phyloP scores from a whole-genome alignment of 2,797 vertebrate species.

The Spinibarbus caldwelli region DNA sequence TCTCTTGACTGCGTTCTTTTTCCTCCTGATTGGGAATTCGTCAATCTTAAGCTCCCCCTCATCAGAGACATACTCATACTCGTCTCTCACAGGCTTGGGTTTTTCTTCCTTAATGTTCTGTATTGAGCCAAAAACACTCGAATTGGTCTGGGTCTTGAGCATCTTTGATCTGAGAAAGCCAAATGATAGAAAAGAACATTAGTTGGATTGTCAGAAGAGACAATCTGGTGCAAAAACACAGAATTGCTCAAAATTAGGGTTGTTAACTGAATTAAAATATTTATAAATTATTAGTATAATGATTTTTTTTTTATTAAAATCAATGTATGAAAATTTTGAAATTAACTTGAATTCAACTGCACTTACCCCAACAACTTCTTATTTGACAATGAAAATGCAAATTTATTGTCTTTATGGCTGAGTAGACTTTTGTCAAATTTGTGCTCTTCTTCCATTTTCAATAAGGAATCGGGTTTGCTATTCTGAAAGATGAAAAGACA shows the following conservation, averaged over 20 bases:
- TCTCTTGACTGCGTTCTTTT: conserved; percentile 92
- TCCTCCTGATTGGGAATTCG: conserved; percentile 97
- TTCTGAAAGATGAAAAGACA: conserved; percentile 83
- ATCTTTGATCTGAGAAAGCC: conserved; percentile 87
- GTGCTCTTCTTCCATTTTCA: conserved; percentile 98
- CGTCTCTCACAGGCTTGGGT: conserved; percentile 91
- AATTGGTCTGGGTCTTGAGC: conserved; percentile 89
- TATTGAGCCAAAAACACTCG: conserved; percentile 91
- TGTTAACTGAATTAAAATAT: not conserved
- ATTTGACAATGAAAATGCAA: conserved; percentile 93
- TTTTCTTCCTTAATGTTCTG: conserved; percentile 98
- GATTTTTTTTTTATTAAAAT: not conserved
- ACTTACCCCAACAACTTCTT: conserved; percentile 89
- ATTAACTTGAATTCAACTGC: not conserved
- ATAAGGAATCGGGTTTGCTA: conserved; percentile 96
- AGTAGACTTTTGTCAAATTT: conserved; percentile 88
- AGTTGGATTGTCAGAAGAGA: not conserved
- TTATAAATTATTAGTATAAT: not conserved
- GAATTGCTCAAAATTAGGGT: not conserved
- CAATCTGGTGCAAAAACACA: not conserved
- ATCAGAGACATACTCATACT: conserved; percentile 98
- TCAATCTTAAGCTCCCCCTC: conserved; percentile 98
- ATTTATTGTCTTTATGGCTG: conserved; percentile 91
- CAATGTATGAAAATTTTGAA: not conserved
- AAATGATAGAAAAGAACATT: conserved; percentile 34